Conservation (phyloP, 2,888 invertebrate genomes). For the Eupsilia transversa region DNA sequence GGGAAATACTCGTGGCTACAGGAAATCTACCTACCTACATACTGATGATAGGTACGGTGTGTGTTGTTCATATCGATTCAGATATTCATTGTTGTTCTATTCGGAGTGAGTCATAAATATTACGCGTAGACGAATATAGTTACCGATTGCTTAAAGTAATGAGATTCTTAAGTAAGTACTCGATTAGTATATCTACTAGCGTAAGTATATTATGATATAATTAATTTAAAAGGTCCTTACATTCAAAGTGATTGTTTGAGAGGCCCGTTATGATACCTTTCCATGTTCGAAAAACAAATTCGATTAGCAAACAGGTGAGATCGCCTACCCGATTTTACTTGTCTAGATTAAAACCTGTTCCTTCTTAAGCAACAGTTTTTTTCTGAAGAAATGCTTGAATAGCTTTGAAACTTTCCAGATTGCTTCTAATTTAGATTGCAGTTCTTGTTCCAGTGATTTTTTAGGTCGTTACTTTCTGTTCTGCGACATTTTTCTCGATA, state of each 20-base stretch:
- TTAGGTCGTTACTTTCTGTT: slow-evolving; percentile 28
- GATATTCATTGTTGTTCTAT: slow-evolving; percentile 23
- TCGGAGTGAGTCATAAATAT: slow-evolving; percentile 25
- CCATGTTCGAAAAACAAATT: slow-evolving; percentile 23
- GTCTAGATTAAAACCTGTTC: slow-evolving; percentile 45
- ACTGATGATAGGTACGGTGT: not conserved
- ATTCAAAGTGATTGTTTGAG: not conserved
- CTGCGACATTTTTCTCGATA: not conserved
- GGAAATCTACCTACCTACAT: slow-evolving; percentile 31
- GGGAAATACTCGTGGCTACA: slow-evolving; percentile 32
- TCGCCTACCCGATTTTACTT: slow-evolving; percentile 20
- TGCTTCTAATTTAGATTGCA: slow-evolving; percentile 60
- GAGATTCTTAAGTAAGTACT: slow-evolving; percentile 29
- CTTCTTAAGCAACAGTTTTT: slow-evolving; percentile 30
- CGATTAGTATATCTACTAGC: slow-evolving; percentile 4
- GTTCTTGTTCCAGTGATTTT: slow-evolving; percentile 51
- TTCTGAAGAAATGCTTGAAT: slow-evolving; percentile 26
- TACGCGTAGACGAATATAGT: slow-evolving; percentile 9
- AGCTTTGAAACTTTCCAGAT: slow-evolving; percentile 38
- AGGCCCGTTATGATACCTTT: slow-evolving; percentile 1
- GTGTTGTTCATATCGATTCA: slow-evolving; percentile 37
- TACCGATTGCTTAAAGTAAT: slow-evolving; percentile 44
- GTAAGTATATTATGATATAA: slow-evolving; percentile 1
- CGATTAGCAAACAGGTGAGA: slow-evolving; percentile 12
- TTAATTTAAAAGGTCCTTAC: slow-evolving; percentile 10